phyloP scores from a whole-genome alignment of 2,888 invertebrate species.

The Melieria picta region DNA sequence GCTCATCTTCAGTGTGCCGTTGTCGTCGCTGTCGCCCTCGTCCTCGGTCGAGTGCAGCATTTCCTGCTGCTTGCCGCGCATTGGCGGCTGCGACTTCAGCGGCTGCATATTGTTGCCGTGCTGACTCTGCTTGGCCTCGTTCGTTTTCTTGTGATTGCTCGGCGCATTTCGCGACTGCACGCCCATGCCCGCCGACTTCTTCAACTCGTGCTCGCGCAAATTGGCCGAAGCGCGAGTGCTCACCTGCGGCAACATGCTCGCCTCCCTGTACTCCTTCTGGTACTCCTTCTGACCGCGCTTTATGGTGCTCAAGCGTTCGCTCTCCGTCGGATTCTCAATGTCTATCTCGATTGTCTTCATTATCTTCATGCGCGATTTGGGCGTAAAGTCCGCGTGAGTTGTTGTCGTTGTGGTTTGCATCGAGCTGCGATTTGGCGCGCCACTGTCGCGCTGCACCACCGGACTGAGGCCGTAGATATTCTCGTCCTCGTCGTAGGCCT shows the following conservation, averaged over 20 bases:
- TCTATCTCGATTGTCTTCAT: slow-evolving; percentile 65
- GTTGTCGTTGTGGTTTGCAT: slow-evolving; percentile 27
- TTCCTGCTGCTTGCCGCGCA: slow-evolving; percentile 44
- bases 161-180: slow-evolving; percentile 20
- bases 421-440: slow-evolving; percentile 24
- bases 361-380: slow-evolving; percentile 63
- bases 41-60: slow-evolving; percentile 56
- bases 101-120: slow-evolving; percentile 14
- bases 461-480: slow-evolving; percentile 60
- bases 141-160: slow-evolving; percentile 25
- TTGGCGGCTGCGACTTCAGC: slow-evolving; percentile 28
- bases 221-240: neutral
- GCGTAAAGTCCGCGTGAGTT: slow-evolving; percentile 52
- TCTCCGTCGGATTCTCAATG: slow-evolving; percentile 60
- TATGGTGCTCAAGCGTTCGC: slow-evolving; percentile 55
- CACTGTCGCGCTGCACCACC: slow-evolving; percentile 38
- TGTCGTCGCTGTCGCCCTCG: slow-evolving; percentile 61
- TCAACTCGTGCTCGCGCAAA: slow-evolving; percentile 27
- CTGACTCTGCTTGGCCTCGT: slow-evolving; percentile 2
- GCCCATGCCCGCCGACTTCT: slow-evolving; percentile 42
- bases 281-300: slow-evolving; percentile 54
- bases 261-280: slow-evolving; percentile 44
- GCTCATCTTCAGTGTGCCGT: slow-evolving; percentile 63
- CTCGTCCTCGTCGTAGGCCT: slow-evolving; percentile 60
- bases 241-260: slow-evolving; percentile 31